A percentile compares a stretch with the other conserved stretches of the same genome.
These are phyloP conservation scores for Belonocnema kinseyi DNA, from an alignment of 1,140 invertebrate genomes.

Conservation along the genomic window DNA sequence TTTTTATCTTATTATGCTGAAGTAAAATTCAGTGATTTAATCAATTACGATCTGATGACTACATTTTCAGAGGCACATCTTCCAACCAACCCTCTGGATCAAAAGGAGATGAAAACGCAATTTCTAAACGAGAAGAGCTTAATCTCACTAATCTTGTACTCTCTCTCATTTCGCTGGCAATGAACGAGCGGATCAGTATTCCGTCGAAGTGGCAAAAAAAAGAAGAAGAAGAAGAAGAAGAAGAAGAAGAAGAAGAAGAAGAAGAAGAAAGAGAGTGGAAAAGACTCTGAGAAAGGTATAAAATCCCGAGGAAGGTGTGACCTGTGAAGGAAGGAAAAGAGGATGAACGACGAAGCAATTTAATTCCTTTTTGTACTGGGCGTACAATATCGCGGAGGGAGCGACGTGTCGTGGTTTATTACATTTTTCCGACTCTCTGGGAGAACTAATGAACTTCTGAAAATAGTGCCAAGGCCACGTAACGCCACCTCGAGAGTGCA, in stretches of 20 bases:
- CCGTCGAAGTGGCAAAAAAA: background rate
- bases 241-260: background rate
- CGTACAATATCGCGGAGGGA: conserved; percentile 44
- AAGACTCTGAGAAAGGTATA: background rate
- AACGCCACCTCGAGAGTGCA: background rate
- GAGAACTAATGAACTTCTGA: conserved; percentile 59
- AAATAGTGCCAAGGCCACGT: conserved; percentile 64
- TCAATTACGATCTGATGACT: no score
- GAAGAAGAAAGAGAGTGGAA: background rate
- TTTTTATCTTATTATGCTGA: no score
- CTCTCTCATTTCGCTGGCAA: conserved; percentile 1
- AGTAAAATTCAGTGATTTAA: no score
- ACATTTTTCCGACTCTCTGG: conserved; percentile 63
- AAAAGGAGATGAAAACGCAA: conserved; percentile 7
- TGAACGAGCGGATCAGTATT: conserved; percentile 12
- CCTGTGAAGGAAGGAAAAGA: background rate
- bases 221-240: background rate
- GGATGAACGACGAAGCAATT: conserved; percentile 50
- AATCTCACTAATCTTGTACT: conserved; percentile 8
- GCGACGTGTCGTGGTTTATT: conserved; percentile 66
- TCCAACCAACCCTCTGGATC: background rate
- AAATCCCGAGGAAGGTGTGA: background rate
- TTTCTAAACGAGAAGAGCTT: conserved; percentile 16
- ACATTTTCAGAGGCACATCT: no score
- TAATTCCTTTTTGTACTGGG: conserved; percentile 53